phyloP scores from a whole-genome alignment of 2,888 invertebrate species.

The Ophion slaviceki region DNA sequence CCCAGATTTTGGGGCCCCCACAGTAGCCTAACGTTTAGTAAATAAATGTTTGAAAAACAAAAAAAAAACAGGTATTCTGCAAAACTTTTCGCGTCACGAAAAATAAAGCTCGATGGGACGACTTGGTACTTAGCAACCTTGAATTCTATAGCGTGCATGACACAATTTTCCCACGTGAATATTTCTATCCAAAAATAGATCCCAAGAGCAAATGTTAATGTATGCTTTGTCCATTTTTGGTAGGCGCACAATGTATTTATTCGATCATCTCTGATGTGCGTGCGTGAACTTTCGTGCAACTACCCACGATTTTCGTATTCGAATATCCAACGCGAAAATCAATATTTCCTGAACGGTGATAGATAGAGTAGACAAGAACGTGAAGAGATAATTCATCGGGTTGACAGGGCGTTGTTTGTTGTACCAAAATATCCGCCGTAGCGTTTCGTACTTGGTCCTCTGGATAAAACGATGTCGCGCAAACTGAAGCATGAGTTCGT shows the following conservation, averaged over 20 bases:
- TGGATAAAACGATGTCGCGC: neutral
- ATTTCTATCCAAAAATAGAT: slow-evolving; percentile 19
- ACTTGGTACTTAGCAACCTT: neutral
- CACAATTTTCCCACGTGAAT: neutral
- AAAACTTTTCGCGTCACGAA: too few relatives aligned
- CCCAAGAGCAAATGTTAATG: neutral
- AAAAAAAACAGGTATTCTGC: too few relatives aligned
- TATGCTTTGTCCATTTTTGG: slow-evolving; percentile 3
- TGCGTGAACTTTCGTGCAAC: slow-evolving; percentile 2
- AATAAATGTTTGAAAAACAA: too few relatives aligned
- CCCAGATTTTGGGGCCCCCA: too few relatives aligned
- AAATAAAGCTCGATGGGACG: neutral
- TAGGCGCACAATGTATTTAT: slow-evolving; percentile 34
- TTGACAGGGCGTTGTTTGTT: slow-evolving; percentile 6
- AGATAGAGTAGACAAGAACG: neutral
- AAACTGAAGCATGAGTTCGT: slow-evolving; percentile 35
- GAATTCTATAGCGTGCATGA: neutral
- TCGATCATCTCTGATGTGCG: slow-evolving; percentile 16
- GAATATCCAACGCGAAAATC: slow-evolving; percentile 1
- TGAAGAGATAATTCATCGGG: slow-evolving; percentile 44
- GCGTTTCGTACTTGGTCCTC: neutral
- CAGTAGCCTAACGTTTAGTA: too few relatives aligned
- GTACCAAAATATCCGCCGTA: neutral
- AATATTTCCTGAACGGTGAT: slow-evolving; percentile 6
- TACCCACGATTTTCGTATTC: neutral